Base-by-base conservation (phyloP, 2,113 vertebrate species). In the Triplophysa dalaica region DNA sequence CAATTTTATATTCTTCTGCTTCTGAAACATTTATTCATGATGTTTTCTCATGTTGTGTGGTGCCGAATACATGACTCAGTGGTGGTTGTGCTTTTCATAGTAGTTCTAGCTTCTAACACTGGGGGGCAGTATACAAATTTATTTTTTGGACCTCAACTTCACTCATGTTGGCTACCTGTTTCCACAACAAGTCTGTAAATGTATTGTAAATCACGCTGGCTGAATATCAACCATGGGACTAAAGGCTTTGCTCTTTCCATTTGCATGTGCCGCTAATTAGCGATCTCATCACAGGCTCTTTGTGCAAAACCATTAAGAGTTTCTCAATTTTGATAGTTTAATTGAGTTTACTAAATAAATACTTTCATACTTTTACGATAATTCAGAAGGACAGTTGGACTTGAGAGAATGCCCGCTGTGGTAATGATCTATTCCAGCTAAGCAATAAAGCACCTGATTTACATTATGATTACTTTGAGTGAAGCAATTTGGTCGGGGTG, bases 341-440 rank as follows among this genome's bases (percentile, higher is more conserved):
- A 81, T 81, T 64, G 75, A 78, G 75, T 84, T 78, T 58, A 26
- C 70, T 80, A 21, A 66, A 77, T 81, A 84, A 84, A 84, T 70
- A 66, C 54, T 43, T 77, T 43, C 70, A 75, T 81, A 65, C 75
- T 66, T 70, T 52, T 11, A 52, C 11, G 13, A 17, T 64, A 62
- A 72, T 72, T 41, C 45, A 61, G 65, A 52, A 16, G 14, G 60
- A 70, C 52, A 21, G 77, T 65, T 63, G 64, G 38, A 33, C 38
- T 72, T 45, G 8, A 21, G 61, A 52, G 29, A 43, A 61, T 22
- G 29, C 38, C 50, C 29, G 43, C 78, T 72, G 60, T 38, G 68
- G 45, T 65, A 68, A 60, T 79, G 41, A 24, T 76, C 58, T 81
- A 33, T 62, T 45, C 52, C 75, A 77, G 68, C 13, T 5, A 48